A percentile compares a stretch with the other conserved stretches of the same genome.
Conservation (phyloP, 2,113 vertebrate species). For the Pionites leucogaster region DNA sequence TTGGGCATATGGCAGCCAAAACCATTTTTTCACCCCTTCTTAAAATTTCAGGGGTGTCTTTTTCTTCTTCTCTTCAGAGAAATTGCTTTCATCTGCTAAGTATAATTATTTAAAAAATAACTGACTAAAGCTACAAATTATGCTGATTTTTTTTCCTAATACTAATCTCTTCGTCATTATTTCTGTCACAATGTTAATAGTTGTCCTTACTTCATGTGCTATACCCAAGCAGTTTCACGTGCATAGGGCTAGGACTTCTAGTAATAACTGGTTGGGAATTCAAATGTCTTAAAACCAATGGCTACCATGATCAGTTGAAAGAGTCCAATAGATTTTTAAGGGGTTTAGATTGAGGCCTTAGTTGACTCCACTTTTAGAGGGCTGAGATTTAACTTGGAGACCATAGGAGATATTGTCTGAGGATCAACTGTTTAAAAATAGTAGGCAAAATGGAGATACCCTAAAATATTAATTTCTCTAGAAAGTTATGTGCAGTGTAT, state of each 20-base stretch:
- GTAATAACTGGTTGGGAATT: background rate
- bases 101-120: background rate
- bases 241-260: background rate
- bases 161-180: background rate
- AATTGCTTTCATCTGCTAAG: constrained; percentile 20
- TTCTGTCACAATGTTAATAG: background rate
- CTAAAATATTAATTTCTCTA: background rate
- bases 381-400: background rate
- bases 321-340: background rate
- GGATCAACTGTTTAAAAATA: background rate
- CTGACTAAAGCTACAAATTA: background rate
- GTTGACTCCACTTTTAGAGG: background rate
- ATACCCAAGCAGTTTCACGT: background rate
- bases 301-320: background rate
- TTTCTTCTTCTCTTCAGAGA: background rate
- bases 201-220: background rate
- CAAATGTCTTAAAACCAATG: background rate
- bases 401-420: background rate
- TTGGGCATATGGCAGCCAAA: background rate
- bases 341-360: background rate
- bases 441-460: background rate
- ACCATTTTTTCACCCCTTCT: background rate
- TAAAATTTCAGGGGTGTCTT: background rate
- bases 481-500: background rate
- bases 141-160: background rate